These are phyloP conservation scores for Nothoprocta pentlandii DNA, from an alignment of 2,113 vertebrate genomes.

Conservation along the genomic window DNA sequence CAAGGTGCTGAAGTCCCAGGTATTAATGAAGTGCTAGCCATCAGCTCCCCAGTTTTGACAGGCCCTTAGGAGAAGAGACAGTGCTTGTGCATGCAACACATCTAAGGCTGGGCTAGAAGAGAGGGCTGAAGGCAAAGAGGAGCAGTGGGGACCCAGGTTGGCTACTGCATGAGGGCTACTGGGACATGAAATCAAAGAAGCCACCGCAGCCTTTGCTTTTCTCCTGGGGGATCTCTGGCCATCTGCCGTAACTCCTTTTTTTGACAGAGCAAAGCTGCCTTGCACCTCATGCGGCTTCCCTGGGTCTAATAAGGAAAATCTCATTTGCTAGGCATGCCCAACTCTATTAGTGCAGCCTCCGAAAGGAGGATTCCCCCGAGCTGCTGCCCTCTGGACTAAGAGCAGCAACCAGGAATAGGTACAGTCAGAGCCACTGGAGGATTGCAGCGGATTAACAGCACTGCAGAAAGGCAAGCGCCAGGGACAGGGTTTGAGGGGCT, in stretches of 20 bases:
- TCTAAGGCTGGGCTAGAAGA: not conserved
- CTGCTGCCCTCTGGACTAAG: slow-evolving; percentile 9
- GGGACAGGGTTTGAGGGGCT: not conserved
- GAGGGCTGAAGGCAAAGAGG: not conserved
- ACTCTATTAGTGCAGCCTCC: slow-evolving; percentile 13
- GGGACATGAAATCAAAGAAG: not conserved
- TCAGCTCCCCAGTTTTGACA: not conserved
- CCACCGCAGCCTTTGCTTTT: not conserved
- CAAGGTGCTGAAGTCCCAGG: not conserved
- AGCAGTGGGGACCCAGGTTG: not conserved
- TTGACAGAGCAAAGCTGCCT: slow-evolving; percentile 28
- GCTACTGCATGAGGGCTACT: not conserved
- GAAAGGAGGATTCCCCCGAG: not conserved
- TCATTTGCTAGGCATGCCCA: slow-evolving; percentile 20
- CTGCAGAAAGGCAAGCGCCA: not conserved
- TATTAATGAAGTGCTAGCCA: not conserved
- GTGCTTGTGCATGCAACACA: not conserved
- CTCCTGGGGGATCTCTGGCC: slow-evolving; percentile 19
- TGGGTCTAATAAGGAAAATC: slow-evolving; percentile 42
- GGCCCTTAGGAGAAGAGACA: not conserved
- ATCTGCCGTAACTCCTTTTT: slow-evolving; percentile 26
- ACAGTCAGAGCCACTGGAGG: not conserved
- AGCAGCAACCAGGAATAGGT: not conserved
- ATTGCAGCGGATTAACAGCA: not conserved
- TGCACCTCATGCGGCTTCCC: not conserved